phyloP scores from a whole-genome alignment of 2,113 vertebrate genomes.

The Alces alces region DNA sequence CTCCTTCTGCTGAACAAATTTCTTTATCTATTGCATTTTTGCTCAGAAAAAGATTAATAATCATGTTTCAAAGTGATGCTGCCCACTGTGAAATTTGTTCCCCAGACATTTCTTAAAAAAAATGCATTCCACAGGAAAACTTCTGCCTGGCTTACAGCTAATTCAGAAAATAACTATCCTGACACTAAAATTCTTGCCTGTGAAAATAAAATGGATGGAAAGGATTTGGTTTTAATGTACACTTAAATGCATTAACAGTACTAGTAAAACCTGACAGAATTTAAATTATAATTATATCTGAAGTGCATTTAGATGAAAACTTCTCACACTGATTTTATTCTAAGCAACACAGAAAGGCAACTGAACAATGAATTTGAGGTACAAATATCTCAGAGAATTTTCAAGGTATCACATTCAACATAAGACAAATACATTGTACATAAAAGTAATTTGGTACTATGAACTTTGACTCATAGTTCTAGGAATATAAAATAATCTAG shows the following conservation, averaged over 20 bases:
- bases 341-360: constrained; percentile 11
- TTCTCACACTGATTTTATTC: constrained; percentile 24
- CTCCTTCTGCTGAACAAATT: constrained; percentile 35
- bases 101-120: constrained; percentile 15
- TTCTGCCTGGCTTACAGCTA: constrained; percentile 48
- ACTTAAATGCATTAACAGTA: constrained; percentile 44
- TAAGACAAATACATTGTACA: background rate
- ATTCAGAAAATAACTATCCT: constrained; percentile 42
- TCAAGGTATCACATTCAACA: background rate
- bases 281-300: constrained; percentile 50
- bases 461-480: background rate
- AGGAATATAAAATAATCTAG: background rate
- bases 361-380: background rate
- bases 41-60: constrained; percentile 46
- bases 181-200: background rate
- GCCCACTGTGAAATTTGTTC: constrained; percentile 39
- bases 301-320: constrained; percentile 39
- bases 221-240: constrained; percentile 13
- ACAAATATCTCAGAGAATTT: background rate
- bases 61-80: constrained; percentile 27
- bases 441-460: background rate
- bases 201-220: constrained; percentile 47
- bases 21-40: constrained; percentile 55
- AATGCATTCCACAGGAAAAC: background rate
- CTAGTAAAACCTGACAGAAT: constrained; percentile 43